Evolutionary conservation across 2,797 vertebrate species (phyloP).

Genomic region (Gobio occitaniae): DNA sequence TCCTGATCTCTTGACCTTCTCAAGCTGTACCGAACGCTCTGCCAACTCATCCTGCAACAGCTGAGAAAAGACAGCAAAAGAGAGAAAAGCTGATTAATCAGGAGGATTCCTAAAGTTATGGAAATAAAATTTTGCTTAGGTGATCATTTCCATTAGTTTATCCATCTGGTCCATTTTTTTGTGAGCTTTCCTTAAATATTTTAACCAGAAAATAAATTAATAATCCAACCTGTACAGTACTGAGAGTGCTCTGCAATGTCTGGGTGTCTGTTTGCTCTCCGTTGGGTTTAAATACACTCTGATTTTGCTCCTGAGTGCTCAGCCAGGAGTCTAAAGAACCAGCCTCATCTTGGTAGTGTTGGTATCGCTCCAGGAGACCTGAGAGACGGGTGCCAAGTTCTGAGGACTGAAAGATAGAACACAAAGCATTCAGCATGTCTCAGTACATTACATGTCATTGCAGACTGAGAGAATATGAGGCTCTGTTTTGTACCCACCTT

Average conservation of each 20-base stretch:
- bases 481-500: conserved; percentile 77
- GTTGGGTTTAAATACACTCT: conserved; percentile 78
- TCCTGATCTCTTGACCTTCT: conserved; percentile 90
- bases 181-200: not conserved
- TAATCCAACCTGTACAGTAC: conserved; percentile 83
- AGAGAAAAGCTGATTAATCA: conserved; percentile 9
- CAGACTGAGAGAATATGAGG: not conserved
- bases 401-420: conserved; percentile 79
- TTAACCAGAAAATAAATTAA: not conserved
- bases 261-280: conserved; percentile 83
- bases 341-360: conserved; percentile 91
- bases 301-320: conserved; percentile 82
- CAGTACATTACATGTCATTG: not conserved
- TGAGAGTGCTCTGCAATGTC: conserved; percentile 84
- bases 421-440: not conserved
- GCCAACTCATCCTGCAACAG: conserved; percentile 90
- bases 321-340: conserved; percentile 88
- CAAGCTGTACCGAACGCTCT: conserved; percentile 89
- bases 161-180: not conserved
- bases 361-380: conserved; percentile 86
- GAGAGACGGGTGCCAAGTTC: conserved; percentile 86
- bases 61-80: conserved; percentile 68
- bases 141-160: not conserved
- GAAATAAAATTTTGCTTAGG: not conserved
- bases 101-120: not conserved